phyloP scores from a whole-genome alignment of 2,113 vertebrate genomes.

The Bujurquina vittata region DNA sequence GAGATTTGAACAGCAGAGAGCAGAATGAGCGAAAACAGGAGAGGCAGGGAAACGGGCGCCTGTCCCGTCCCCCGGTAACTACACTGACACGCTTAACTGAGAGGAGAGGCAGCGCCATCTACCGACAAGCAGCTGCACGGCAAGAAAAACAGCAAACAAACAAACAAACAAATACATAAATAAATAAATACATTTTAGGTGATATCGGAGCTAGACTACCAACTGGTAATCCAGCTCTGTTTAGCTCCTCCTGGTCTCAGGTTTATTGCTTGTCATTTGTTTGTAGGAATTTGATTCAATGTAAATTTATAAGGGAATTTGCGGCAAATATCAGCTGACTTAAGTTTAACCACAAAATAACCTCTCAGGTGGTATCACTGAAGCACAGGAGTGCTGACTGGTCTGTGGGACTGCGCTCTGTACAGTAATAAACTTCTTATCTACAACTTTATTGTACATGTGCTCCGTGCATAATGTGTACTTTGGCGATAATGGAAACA shows the following conservation, averaged over 20 bases:
- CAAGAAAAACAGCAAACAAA: background rate
- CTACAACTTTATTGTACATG: background rate
- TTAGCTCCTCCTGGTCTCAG: no score
- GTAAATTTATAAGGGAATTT: background rate
- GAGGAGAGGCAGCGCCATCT: slow-evolving; percentile 45
- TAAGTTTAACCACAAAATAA: background rate
- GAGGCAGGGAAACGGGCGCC: slow-evolving; percentile 31
- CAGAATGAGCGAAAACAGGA: slow-evolving; percentile 19
- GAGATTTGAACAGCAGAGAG: slow-evolving; percentile 67
- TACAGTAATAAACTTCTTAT: background rate
- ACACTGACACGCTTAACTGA: background rate
- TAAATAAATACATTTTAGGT: background rate
- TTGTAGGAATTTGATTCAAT: background rate
- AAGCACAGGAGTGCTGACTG: background rate
- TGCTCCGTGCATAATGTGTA: background rate
- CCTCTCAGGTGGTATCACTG: background rate
- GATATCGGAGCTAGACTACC: background rate
- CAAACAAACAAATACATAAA: background rate
- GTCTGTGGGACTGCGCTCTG: background rate
- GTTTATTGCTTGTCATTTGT: no score
- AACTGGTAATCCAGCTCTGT: background rate
- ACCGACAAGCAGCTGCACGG: background rate
- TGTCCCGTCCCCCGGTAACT: background rate
- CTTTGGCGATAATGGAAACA: background rate
- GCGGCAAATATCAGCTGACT: background rate